A percentile compares a stretch with the other conserved stretches of the same genome.
Evolutionary conservation across 2,797 vertebrate species (phyloP).

Genomic region (Strix occidentalis): DNA sequence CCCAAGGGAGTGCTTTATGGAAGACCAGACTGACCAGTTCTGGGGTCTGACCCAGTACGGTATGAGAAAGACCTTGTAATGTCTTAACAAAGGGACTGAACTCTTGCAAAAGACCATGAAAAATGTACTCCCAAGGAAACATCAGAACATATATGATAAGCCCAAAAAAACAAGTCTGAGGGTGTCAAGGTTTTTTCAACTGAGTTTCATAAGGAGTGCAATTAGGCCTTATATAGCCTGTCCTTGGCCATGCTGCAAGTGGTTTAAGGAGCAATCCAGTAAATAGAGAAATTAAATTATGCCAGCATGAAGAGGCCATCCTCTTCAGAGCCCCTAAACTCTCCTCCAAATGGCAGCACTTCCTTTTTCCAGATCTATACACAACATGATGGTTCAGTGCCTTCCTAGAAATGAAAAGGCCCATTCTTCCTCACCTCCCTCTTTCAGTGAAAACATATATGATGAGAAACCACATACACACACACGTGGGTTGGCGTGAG

Average conservation of each 20-base stretch:
- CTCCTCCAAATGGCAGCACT: neutral
- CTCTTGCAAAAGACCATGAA: neutral
- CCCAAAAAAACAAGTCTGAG: neutral
- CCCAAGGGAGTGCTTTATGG: neutral
- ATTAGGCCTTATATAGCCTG: neutral
- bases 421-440: constrained; percentile 1
- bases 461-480: neutral
- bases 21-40: neutral
- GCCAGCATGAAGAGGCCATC: neutral
- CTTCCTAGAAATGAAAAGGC: constrained; percentile 37
- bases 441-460: neutral
- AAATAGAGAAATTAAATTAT: neutral
- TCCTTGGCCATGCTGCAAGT: neutral
- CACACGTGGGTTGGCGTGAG: neutral
- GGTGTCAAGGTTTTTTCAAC: neutral
- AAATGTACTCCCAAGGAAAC: neutral
- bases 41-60: neutral
- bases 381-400: neutral
- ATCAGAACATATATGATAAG: neutral
- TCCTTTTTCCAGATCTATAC: constrained; percentile 3
- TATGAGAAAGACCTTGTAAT: neutral
- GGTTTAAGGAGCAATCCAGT: neutral
- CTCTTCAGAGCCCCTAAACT: neutral
- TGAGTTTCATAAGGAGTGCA: neutral
- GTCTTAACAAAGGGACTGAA: neutral